A percentile compares a stretch with the other conserved stretches of the same genome.
Evolutionary conservation across 2,797 vertebrate species (phyloP).

Genomic region (Chelon labrosus): DNA sequence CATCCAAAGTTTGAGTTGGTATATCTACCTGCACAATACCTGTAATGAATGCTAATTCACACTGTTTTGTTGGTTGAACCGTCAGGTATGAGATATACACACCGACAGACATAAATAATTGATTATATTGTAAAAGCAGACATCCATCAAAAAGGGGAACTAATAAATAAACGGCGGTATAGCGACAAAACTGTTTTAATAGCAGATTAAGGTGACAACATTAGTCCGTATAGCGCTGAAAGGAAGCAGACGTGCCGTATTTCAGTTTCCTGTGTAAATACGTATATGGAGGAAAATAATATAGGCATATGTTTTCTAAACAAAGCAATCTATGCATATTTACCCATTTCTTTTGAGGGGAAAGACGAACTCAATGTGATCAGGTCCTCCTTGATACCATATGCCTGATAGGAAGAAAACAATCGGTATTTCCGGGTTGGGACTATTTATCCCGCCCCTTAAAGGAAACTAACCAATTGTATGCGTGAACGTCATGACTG

Average conservation of each 20-base stretch:
- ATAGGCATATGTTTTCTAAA: not conserved
- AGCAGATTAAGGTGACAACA: not conserved
- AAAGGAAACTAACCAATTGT: constrained; percentile 63
- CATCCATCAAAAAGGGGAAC: not conserved
- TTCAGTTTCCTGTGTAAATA: not conserved
- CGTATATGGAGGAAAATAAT: not conserved
- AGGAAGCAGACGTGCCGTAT: not conserved
- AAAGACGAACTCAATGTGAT: not conserved
- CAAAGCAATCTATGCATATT: constrained; percentile 66
- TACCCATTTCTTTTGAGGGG: constrained; percentile 79
- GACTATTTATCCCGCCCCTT: constrained; percentile 48
- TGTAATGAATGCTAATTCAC: constrained; percentile 30
- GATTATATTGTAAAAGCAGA: constrained; percentile 31
- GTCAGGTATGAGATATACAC: not conserved
- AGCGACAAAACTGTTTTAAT: not conserved
- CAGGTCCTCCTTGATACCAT: not conserved
- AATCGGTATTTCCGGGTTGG: constrained; percentile 77
- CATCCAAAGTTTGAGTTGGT: constrained; percentile 35
- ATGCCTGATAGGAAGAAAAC: constrained; percentile 23
- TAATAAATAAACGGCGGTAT: not conserved
- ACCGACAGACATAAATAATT: not conserved
- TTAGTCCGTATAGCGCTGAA: not conserved
- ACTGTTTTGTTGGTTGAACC: not conserved
- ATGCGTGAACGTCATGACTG: not conserved
- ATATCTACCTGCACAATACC: constrained; percentile 19